Base-by-base conservation (phyloP, 2,113 vertebrate species). In the Conger conger region DNA sequence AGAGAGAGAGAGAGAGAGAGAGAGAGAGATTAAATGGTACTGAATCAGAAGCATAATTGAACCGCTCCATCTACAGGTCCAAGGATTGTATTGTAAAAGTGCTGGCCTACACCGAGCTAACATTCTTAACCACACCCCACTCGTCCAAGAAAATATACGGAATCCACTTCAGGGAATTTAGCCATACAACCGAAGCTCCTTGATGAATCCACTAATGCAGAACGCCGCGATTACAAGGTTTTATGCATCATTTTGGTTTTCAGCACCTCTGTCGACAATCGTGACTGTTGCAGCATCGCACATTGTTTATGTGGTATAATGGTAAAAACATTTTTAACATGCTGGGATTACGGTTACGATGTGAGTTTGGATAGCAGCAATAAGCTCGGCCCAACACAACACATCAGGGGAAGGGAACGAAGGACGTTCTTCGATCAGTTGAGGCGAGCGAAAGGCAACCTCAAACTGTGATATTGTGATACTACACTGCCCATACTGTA, bases 31-130 rank as follows among this genome's bases (percentile, higher is more conserved):
- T 73, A 33, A 33, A 33, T 33, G 68, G n/a, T 63, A 30, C n/a
- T n/a, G 20, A 9, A 73, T 73, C 68, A 73, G n/a, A 73, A 33
- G 68, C 7, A 13, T 73, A 73, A 73, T 33, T 63, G n/a, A 73
- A 73, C 68, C 68, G n/a, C 68, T 73, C 68, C 68, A 73, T 73
- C 68, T 73, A 73, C 68, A 73, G 68, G 68, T 73, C 27, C 68
- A 73, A 73, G 68, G 33, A 73, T 33, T 73, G 68, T 33, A 73
- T 33, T 73, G 68, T 33, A 33, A 73, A 73, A 73, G 68, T 73
- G 60, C 27, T 68, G 68, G 68, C 68, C 68, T 73, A 73, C 68
- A 30, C 7, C 68, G 13, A 73, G n/a, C 68, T 30, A 30, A 73
- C 57, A 73, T 73, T 11, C n/a, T 73, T 30, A 73, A 73, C 68